These are phyloP conservation scores for Sarcophaga rosellei DNA, from an alignment of 2,888 invertebrate species.

Conservation along the genomic window DNA sequence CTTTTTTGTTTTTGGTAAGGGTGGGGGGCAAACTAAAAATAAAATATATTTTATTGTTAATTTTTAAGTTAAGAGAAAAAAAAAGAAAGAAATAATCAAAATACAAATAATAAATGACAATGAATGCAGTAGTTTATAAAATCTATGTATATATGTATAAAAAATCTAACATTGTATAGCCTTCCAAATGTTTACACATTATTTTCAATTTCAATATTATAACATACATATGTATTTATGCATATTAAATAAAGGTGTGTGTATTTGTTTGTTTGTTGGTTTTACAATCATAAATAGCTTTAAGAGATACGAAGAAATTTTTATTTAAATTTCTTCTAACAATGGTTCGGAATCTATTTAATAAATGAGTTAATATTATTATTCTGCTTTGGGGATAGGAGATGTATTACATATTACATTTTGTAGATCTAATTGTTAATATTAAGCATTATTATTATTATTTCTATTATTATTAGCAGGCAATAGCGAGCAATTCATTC, in stretches of 20 bases:
- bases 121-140: not conserved
- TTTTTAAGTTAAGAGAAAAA: not conserved
- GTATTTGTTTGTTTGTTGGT: not conserved
- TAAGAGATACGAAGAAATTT: conserved; percentile 28
- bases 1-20: conserved; percentile 34
- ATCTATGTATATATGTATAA: conserved; percentile 31
- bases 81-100: conserved; percentile 17
- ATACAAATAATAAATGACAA: conserved; percentile 30
- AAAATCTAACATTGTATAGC: conserved; percentile 34
- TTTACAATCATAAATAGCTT: conserved; percentile 36
- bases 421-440: conserved; percentile 54
- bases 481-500: conserved; percentile 47
- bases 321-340: conserved; percentile 25
- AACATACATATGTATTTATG: not conserved
- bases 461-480: conserved; percentile 51
- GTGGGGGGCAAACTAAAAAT: conserved; percentile 36
- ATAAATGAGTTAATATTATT: conserved; percentile 10
- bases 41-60: conserved; percentile 21
- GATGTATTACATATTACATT: conserved; percentile 37
- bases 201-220: conserved; percentile 14
- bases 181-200: conserved; percentile 3
- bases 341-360: conserved; percentile 50
- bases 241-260: conserved; percentile 28
- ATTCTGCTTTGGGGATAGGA: not conserved
- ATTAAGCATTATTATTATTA: conserved; percentile 58